Conservation (phyloP, 2,888 invertebrate genomes). For the Eugnorisma glareosa region DNA sequence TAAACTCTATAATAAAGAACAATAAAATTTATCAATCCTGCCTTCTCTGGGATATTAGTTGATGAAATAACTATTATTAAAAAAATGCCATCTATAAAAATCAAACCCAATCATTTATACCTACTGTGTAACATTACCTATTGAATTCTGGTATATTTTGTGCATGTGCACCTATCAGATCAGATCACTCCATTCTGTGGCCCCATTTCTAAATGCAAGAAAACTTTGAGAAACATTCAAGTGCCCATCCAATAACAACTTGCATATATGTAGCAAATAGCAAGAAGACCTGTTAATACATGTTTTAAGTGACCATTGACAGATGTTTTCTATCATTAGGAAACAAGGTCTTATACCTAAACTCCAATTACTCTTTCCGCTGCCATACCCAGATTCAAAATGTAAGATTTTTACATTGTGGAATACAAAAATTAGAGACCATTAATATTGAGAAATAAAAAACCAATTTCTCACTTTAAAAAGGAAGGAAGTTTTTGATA, state of each 20-base stretch:
- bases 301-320: neutral
- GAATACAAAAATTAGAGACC: neutral
- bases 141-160: no score
- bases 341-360: neutral
- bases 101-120: no score
- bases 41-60: neutral
- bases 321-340: neutral
- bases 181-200: no score
- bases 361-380: neutral
- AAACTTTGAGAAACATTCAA: neutral
- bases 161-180: no score
- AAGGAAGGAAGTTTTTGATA: neutral
- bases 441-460: neutral
- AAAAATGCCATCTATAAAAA: neutral
- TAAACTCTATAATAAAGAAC: neutral
- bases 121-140: no score
- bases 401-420: neutral
- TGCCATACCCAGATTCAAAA: neutral
- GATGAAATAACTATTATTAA: neutral
- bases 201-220: neutral
- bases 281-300: neutral
- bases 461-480: no score
- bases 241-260: neutral
- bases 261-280: neutral
- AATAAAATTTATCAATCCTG: neutral